A percentile compares a stretch with the other conserved stretches of the same genome.
These are phyloP conservation scores for Drosophila orosa DNA, from an alignment of 1,140 invertebrate genomes.

Conservation along the genomic window DNA sequence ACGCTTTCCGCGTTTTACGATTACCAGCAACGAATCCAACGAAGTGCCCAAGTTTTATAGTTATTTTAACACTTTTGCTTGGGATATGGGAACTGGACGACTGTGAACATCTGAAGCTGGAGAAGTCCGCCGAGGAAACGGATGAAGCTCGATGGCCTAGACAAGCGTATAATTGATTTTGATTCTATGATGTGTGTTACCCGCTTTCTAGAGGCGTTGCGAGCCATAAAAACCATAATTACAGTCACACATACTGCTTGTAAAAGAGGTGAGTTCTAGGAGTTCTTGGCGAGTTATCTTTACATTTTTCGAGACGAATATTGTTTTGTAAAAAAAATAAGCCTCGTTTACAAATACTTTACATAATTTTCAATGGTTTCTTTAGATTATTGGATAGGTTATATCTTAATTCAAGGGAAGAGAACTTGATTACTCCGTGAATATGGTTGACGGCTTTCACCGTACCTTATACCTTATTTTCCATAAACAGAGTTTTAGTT, in stretches of 20 bases:
- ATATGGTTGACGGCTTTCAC: no score
- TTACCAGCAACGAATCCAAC: slow-evolving; percentile 22
- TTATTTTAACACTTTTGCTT: slow-evolving; percentile 71
- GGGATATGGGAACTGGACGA: slow-evolving; percentile 26
- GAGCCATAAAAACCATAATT: slow-evolving; percentile 64
- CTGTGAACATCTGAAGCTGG: background rate
- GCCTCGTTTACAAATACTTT: background rate
- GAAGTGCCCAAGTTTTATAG: slow-evolving; percentile 60
- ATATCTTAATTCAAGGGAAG: no score
- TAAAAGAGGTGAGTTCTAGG: slow-evolving; percentile 19
- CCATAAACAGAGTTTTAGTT: background rate
- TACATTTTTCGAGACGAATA: background rate
- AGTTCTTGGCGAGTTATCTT: background rate
- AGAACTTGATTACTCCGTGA: background rate
- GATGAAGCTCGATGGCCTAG: slow-evolving; percentile 49
- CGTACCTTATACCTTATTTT: background rate
- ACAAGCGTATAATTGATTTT: slow-evolving; percentile 78
- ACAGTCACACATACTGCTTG: slow-evolving; percentile 25
- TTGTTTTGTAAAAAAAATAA: background rate
- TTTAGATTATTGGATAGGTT: no score
- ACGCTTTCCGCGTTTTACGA: slow-evolving; percentile 65
- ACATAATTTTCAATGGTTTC: background rate
- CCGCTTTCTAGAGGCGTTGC: slow-evolving; percentile 54
- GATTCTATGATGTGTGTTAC: slow-evolving; percentile 65
- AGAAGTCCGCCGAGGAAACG: background rate